Conservation (phyloP, 2,888 invertebrate species). For the Notodonta dromedarius region DNA sequence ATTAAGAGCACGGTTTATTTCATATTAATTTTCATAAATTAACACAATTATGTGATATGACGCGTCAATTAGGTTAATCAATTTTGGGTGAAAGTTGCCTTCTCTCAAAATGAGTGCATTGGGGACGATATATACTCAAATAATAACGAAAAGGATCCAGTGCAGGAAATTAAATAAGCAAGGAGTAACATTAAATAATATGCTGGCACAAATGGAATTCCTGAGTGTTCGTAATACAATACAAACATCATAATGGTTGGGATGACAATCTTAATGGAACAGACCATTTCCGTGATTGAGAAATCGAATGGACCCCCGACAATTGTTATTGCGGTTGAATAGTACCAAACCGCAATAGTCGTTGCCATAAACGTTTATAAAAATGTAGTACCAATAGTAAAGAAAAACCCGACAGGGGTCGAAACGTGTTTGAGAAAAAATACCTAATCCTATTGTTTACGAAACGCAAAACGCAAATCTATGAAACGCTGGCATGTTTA, state of each 20-base stretch:
- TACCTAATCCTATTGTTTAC: conserved; percentile 1
- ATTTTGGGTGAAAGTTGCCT: conserved; percentile 10
- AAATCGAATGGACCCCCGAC: background rate
- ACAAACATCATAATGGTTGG: background rate
- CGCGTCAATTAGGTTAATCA: conserved; percentile 23
- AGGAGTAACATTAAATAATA: conserved; percentile 6
- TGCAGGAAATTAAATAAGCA: conserved; percentile 13
- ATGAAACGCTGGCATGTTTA: background rate
- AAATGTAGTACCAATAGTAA: too few species aligned
- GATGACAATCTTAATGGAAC: conserved; percentile 8
- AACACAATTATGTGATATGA: conserved; percentile 17
- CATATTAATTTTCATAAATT: conserved; percentile 15
- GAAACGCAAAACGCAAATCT: conserved; percentile 4
- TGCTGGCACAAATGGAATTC: background rate
- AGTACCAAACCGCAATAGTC: conserved; percentile 16
- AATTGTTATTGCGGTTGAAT: too few species aligned
- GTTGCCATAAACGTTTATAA: conserved; percentile 23
- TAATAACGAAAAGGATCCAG: background rate
- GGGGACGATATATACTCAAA: background rate
- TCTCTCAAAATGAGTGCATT: conserved; percentile 14
- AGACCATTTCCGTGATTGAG: conserved; percentile 14
- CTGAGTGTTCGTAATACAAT: background rate
- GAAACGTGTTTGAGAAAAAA: too few species aligned
- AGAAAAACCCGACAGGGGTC: background rate
- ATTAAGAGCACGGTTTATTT: conserved; percentile 16